phyloP scores from a whole-genome alignment of 2,888 invertebrate species.

The Parapristionchus giblindavisi region DNA sequence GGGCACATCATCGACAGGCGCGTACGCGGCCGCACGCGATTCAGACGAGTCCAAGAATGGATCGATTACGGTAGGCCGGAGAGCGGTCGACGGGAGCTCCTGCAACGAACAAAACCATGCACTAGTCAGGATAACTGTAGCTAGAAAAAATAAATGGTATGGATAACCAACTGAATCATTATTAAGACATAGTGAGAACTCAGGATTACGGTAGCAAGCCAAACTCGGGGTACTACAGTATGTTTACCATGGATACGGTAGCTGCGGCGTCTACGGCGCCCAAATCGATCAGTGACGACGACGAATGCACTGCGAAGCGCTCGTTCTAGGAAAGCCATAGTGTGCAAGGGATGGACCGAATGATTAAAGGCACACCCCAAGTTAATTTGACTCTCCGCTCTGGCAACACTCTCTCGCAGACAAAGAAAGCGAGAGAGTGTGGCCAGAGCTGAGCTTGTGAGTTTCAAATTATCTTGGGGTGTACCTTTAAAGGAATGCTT shows the following conservation, averaged over 20 bases:
- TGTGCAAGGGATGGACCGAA: not conserved
- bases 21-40: not conserved
- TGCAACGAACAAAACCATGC: no score
- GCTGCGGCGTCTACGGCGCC: conserved; percentile 16
- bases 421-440: no score
- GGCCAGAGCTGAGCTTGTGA: no score
- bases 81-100: conserved; percentile 1
- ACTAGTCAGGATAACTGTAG: no score
- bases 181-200: no score
- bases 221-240: conserved; percentile 15
- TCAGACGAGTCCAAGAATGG: not conserved
- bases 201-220: conserved; percentile 12
- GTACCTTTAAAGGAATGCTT: no score
- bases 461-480: no score
- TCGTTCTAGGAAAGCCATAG: conserved; percentile 3
- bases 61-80: conserved; percentile 7
- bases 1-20: conserved; percentile 7
- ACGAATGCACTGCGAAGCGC: conserved; percentile 18
- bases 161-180: no score
- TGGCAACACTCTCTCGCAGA: no score
- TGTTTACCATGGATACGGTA: no score
- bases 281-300: conserved; percentile 27
- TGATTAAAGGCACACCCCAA: not conserved
- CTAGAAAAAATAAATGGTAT: no score
- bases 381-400: no score